Base-by-base conservation (phyloP, 2,888 invertebrate genomes). In the Panzeria rudis region DNA sequence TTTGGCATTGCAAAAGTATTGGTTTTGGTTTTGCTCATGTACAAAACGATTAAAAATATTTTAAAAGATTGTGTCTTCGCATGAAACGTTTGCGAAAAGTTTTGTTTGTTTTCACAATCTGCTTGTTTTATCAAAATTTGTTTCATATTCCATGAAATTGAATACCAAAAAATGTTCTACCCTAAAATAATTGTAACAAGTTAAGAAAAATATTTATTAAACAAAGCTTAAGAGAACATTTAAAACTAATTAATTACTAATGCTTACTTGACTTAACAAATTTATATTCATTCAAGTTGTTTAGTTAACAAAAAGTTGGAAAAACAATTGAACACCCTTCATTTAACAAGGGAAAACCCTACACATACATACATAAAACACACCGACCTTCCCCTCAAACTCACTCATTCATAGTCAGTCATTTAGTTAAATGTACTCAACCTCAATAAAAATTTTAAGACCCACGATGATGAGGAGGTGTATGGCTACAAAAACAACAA, bases 361-460 rank as follows among this genome's bases (percentile, higher is more conserved):
- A 50, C 32, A 52, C n/a, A 17, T 35, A 44, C 29, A 52, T n/a
- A n/a, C n/a, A n/a, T n/a, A 15, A 52, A 23, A 15, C 7, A 44
- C 35, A 56, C 9, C 6, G 11, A 73, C 25, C 3, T n/a, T n/a
- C n/a, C 9, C 5, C 17, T 3, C 56, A 13, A 23, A 59, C n/a
- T 29, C 9, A 41, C 38, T 47, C 54, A 71, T 15, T 15, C 62
- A 52, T n/a, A 68, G 13, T 35, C 17, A 32, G 66, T 62, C 77
- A 62, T 78, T 64, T 72, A 52, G 38, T 50, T 69, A 54, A 68
- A 72, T 61, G 68, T 54, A 85, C 81, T 77, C 84, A 81, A 81
- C 81, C 82, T 73, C 78, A 85, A 75, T 85, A 85, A 78, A 81
- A 81, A 64, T 79, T 29, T 84, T 68, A 61, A 72, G 44, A 68